Base-by-base conservation (phyloP, 2,888 invertebrate genomes). In the Amblyjoppa proteus region DNA sequence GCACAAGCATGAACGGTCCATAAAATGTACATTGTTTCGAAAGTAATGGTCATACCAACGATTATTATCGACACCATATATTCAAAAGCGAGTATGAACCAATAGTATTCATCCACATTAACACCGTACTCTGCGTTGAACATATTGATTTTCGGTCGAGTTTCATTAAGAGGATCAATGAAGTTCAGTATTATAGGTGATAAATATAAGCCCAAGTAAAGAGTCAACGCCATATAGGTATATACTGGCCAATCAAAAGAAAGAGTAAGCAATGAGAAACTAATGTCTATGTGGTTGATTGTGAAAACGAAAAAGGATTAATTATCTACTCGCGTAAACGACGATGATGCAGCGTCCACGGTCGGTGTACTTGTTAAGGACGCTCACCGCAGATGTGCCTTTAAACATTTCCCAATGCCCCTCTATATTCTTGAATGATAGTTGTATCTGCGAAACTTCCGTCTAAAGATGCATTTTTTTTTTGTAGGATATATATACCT, bases 91-190 rank as follows among this genome's bases (percentile, higher is more conserved):
- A 75, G 61, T 13, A 81, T 75, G 3, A 20, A 53, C n/a, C 58
- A 6, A 31, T 75, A 81, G 58, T 81, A 81, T 20, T 74, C 20
- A 20, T 81, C 56, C 49, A 56, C 69, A 75, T 81, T 75, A 16
- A 81, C 58, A 28, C 66, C 73, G 45, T 81, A 82, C 25, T 82
- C 76, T 11, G 70, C 73, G 41, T 82, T 45, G 25, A 61, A 77
- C 13, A 83, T 45, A 16, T 49, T 71, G 16, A 45, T 69, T 81
- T 81, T 3, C 66, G 58, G 41, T 41, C 41, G 41, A 9, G 41
- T 41, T 41, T 41, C 41, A 9, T 41, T 41, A 41, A 9, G 41
- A 2, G 81, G 75, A 41, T 25, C 7, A 28, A 81, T 4, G 16
- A 49, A 34, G 28, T 81, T 69, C 45, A 81, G 13, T 13, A 81